Percentiles rank a stretch among this genome's conserved stretches.
phyloP scores from a whole-genome alignment of 1,140 invertebrate species.

The Delia radicum region DNA sequence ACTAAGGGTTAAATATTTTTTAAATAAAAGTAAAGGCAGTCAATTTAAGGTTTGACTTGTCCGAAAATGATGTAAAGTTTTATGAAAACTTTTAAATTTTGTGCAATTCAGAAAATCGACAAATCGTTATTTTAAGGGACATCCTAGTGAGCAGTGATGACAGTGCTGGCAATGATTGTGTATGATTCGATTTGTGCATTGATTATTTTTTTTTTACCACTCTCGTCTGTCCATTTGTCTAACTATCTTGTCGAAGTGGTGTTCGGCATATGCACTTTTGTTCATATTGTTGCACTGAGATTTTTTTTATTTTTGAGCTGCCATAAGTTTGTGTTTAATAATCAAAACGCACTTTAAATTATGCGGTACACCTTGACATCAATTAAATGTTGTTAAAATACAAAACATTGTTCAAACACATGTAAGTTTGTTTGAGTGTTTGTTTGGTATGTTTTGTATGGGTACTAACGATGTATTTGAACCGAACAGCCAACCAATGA shows the following conservation, averaged over 20 bases:
- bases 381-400: constrained; percentile 20
- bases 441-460: not conserved
- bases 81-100: too few species aligned
- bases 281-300: not conserved
- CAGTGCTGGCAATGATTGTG: not conserved
- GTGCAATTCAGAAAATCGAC: too few species aligned
- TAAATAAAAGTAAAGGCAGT: too few species aligned
- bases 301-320: not conserved
- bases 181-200: not conserved
- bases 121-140: too few species aligned
- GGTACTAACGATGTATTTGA: not conserved
- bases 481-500: not conserved
- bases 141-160: too few species aligned
- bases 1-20: too few species aligned
- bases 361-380: constrained; percentile 26
- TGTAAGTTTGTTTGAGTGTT: too few species aligned
- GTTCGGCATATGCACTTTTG: not conserved
- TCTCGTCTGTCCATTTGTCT: not conserved
- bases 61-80: too few species aligned
- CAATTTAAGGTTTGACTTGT: too few species aligned
- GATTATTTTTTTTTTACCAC: not conserved
- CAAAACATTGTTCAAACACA: not conserved
- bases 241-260: not conserved
- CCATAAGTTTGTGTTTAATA: constrained; percentile 11
- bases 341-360: constrained; percentile 26